phyloP scores from a whole-genome alignment of 2,113 vertebrate species.

The Brienomyrus brachyistius region DNA sequence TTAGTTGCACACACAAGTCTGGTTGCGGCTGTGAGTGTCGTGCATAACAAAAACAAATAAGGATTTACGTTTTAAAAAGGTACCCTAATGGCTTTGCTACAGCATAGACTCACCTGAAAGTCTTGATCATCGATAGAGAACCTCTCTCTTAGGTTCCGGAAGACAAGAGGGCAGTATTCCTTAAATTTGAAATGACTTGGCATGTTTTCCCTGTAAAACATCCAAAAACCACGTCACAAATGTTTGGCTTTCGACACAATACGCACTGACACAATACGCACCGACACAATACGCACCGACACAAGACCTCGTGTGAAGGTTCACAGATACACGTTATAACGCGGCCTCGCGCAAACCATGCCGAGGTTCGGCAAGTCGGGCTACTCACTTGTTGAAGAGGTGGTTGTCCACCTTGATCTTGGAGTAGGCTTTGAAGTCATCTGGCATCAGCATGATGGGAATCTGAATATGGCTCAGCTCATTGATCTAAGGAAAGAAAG shows the following conservation, averaged over 20 bases:
- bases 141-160: constrained; percentile 80
- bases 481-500: constrained; percentile 66
- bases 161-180: constrained; percentile 85
- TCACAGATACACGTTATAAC: background rate
- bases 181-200: constrained; percentile 90
- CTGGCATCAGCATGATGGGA: constrained; percentile 86
- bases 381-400: constrained; percentile 85
- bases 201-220: constrained; percentile 77
- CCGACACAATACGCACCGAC: background rate
- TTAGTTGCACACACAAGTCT: background rate
- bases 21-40: background rate
- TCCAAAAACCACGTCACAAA: constrained; percentile 2
- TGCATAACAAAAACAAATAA: background rate
- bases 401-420: constrained; percentile 92
- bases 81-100: background rate
- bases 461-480: constrained; percentile 85
- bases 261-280: background rate
- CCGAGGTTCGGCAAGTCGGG: background rate
- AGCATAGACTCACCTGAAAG: constrained; percentile 66
- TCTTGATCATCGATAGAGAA: constrained; percentile 84
- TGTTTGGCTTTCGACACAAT: background rate
- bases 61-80: background rate
- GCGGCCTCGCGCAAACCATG: background rate
- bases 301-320: background rate
- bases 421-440: constrained; percentile 87